Evolutionary conservation across 2,888 invertebrate genomes (phyloP).

Genomic region (Leptodirus hochenwartii): DNA sequence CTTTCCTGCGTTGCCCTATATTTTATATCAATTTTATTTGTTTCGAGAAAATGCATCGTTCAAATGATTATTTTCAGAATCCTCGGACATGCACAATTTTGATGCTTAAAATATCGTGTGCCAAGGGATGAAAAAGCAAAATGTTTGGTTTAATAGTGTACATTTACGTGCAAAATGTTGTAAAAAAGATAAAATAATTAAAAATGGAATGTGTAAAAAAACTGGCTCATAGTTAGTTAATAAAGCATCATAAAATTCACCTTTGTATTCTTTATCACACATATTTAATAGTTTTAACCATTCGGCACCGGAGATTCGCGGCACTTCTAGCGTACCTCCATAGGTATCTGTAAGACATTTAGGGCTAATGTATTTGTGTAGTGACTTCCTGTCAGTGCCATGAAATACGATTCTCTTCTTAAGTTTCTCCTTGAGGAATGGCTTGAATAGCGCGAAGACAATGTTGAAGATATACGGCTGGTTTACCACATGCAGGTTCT

Average conservation of each 20-base stretch:
- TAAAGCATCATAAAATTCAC: constrained; percentile 25
- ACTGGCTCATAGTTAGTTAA: too few species aligned
- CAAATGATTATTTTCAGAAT: too few species aligned
- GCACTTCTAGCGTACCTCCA: constrained; percentile 52
- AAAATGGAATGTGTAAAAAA: too few species aligned
- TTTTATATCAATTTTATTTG: too few species aligned
- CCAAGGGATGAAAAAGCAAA: too few species aligned
- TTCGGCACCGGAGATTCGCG: constrained; percentile 47
- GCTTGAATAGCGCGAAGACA: constrained; percentile 77
- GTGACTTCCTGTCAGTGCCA: constrained; percentile 52
- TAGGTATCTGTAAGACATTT: constrained; percentile 53
- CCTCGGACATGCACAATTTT: too few species aligned
- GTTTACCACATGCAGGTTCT: constrained; percentile 76
- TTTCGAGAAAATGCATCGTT: too few species aligned
- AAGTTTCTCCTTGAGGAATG: constrained; percentile 74
- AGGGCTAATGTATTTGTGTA: constrained; percentile 53
- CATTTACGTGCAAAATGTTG: too few species aligned
- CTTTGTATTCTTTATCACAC: constrained; percentile 56
- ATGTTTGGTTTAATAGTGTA: too few species aligned
- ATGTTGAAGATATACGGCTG: constrained; percentile 82
- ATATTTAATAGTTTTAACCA: constrained; percentile 54
- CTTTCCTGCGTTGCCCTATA: too few species aligned
- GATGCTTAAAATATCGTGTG: too few species aligned
- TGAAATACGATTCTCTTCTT: constrained; percentile 65
- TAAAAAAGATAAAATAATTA: too few species aligned